A percentile compares a stretch with the other conserved stretches of the same genome.
Evolutionary conservation across 2,797 vertebrate genomes (phyloP).

Genomic region (Dicrostonyx torquatus): DNA sequence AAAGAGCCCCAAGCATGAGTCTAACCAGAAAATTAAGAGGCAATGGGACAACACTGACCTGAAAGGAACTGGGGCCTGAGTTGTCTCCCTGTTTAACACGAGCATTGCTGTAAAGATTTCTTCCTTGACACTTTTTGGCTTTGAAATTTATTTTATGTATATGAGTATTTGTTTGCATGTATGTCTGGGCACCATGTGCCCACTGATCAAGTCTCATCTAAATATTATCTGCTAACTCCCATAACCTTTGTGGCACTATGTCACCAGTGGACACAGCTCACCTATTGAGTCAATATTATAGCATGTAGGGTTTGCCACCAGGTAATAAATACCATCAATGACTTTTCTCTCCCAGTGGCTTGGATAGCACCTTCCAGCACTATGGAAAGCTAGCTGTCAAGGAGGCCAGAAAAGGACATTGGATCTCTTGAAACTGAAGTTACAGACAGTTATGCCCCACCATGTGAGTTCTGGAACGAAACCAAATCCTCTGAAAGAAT

Average conservation of each 20-base stretch:
- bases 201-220: not conserved
- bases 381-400: not conserved
- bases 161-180: not conserved
- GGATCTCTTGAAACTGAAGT: not conserved
- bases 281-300: not conserved
- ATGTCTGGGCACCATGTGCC: not conserved
- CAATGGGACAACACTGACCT: not conserved
- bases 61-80: slow-evolving; percentile 15
- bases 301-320: not conserved
- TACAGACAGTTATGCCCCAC: not conserved
- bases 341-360: not conserved
- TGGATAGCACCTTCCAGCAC: not conserved
- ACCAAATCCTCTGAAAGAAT: not conserved
- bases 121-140: not conserved
- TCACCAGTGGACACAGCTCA: not conserved
- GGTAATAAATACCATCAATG: not conserved
- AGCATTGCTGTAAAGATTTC: not conserved
- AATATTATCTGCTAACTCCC: not conserved
- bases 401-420: not conserved
- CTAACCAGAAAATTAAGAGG: not conserved
- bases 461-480: not conserved
- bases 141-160: not conserved
- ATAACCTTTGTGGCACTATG: not conserved
- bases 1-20: slow-evolving; percentile 57
- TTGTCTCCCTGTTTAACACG: not conserved